phyloP scores from a whole-genome alignment of 1,140 invertebrate genomes.

The Homalodisca vitripennis region DNA sequence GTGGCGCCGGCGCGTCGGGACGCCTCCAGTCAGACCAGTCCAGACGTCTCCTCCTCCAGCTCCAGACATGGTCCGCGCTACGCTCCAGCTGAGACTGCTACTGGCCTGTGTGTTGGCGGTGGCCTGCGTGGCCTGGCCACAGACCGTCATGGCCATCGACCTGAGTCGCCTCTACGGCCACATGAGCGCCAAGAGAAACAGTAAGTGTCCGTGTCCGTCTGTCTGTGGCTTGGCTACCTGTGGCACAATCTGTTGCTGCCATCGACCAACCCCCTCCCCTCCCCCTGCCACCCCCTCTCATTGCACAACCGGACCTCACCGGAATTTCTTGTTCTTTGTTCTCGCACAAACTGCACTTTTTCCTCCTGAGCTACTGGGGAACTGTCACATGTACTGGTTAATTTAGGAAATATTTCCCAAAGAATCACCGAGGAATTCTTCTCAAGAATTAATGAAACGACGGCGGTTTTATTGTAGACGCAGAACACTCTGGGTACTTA shows the following conservation, averaged over 20 bases:
- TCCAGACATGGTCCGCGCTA: constrained; percentile 9
- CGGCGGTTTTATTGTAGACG: too few relatives aligned
- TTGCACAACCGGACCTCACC: background rate
- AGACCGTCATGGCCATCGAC: constrained; percentile 60
- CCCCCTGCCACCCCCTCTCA: constrained; percentile 4
- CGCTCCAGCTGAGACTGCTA: background rate
- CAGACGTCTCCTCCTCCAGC: background rate
- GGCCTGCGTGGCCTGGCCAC: constrained; percentile 53
- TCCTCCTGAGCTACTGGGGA: too few relatives aligned
- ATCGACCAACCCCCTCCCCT: background rate
- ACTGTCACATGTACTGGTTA: too few relatives aligned
- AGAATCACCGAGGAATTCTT: too few relatives aligned
- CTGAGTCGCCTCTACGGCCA: constrained; percentile 66
- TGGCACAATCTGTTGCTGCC: background rate
- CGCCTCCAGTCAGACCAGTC: background rate
- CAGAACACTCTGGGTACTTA: too few relatives aligned
- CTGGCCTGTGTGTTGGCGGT: constrained; percentile 46
- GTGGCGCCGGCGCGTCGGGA: background rate
- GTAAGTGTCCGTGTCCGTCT: constrained; percentile 50
- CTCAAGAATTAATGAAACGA: too few relatives aligned
- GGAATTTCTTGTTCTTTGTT: too few relatives aligned
- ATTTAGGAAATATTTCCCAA: too few relatives aligned
- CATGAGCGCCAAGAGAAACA: constrained; percentile 60
- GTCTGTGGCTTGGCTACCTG: background rate
- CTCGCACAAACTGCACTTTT: too few relatives aligned